Base-by-base conservation (phyloP, 30 jellyfish, hydroid and myxozoan species). In the Turritopsis rubra region DNA sequence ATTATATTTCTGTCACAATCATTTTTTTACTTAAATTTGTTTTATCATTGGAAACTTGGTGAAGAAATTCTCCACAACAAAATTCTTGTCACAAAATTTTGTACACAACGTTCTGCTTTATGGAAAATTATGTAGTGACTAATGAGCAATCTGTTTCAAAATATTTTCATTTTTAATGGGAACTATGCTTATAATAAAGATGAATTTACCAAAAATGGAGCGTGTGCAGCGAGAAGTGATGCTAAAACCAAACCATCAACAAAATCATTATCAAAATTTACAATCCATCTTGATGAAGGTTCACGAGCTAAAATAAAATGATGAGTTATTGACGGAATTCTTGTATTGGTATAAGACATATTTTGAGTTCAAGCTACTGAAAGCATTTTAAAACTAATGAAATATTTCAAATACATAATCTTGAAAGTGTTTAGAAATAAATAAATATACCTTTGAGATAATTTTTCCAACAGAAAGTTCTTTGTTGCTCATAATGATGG, bases 271-370 rank as follows among this genome's bases (percentile, higher is more conserved):
- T 88, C 99, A 54, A 93, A 93, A 53, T 93, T 93, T 22, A 93
- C 99, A 52, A 93, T 88, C 99, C 99, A 93, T 66, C 99, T 76
- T 70, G 96, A 85, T 29, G 96, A 81, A 26, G 99, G 99, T 7
- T 89, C 72, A 28, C 41, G 29, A 20, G 91, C 98, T 88, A 81
- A 31, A 81, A 21, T 0, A 26, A 1, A 26, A 76, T 5, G n/a
- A 26, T 79, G 29, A 76, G 26, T 52, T 20, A 21, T 30, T 54
- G 29, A 41, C 13, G n/a, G n/a, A n/a, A n/a, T n/a, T n/a, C n/a
- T n/a, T n/a, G n/a, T n/a, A n/a, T n/a, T n/a, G n/a, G n/a, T n/a
- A n/a, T n/a, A n/a, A n/a, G n/a, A n/a, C n/a, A n/a, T n/a, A n/a
- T n/a, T n/a, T 0, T 22, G 28, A 27, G 29, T n/a, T 72, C 81